phyloP scores from a whole-genome alignment of 2,113 vertebrate genomes.

The Puntigrus tetrazona region DNA sequence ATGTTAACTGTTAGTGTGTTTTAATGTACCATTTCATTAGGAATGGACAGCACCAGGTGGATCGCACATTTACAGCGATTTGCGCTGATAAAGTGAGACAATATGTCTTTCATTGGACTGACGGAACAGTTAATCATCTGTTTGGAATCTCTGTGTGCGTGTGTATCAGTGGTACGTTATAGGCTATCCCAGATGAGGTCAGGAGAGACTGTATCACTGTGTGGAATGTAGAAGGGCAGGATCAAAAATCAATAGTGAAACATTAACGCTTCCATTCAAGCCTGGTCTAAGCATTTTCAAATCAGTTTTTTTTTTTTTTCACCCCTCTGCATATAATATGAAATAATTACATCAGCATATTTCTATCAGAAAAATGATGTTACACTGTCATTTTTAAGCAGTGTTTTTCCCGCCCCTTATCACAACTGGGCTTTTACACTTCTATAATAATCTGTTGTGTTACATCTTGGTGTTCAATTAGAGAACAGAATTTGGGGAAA shows the following conservation, averaged over 20 bases:
- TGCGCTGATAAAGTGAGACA: conserved; percentile 15
- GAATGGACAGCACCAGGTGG: conserved; percentile 11
- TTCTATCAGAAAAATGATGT: not conserved
- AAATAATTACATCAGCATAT: not conserved
- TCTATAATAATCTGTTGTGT: not conserved
- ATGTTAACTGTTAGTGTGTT: not conserved
- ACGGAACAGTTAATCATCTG: not conserved
- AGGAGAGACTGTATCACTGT: not conserved
- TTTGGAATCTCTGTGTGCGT: conserved; percentile 19
- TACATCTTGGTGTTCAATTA: not conserved
- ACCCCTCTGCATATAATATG: too few relatives aligned
- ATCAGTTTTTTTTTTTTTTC: not conserved
- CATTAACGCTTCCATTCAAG: not conserved
- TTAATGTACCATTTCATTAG: not conserved
- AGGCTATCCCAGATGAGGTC: conserved; percentile 3
- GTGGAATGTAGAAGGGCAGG: not conserved
- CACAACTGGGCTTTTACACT: not conserved
- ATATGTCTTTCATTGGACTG: not conserved
- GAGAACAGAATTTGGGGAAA: not conserved
- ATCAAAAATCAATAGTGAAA: not conserved
- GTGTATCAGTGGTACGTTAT: not conserved
- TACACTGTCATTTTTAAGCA: not conserved
- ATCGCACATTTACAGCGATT: conserved; percentile 17
- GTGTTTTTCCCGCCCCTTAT: not conserved
- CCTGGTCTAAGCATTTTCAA: not conserved